Conservation (phyloP, 2,888 invertebrate species). For the Endomychus coccineus region DNA sequence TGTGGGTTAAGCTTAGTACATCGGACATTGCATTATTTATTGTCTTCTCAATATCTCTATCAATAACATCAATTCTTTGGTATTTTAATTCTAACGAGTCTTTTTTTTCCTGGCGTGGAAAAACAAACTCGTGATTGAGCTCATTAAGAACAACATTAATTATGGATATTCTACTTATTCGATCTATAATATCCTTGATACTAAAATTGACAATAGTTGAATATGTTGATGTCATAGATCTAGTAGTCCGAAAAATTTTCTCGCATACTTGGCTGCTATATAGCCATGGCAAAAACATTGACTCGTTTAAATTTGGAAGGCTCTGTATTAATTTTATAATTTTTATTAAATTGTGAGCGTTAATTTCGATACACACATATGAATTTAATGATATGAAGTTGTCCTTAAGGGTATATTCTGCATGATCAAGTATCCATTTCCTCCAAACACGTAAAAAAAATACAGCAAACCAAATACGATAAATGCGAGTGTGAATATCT, state of each 20-base stretch:
- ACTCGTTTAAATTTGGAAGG: slow-evolving; percentile 1
- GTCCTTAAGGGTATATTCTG: slow-evolving; percentile 4
- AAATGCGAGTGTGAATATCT: slow-evolving; percentile 1
- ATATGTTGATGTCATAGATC: slow-evolving; percentile 14
- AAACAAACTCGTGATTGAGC: slow-evolving; percentile 2
- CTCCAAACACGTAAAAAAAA: slow-evolving; percentile 11
- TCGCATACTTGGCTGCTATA: slow-evolving; percentile 12
- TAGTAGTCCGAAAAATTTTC: slow-evolving; percentile 10
- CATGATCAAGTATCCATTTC: slow-evolving; percentile 2
- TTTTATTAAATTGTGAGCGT: slow-evolving; percentile 2
- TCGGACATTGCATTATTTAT: background rate
- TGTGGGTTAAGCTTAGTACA: background rate
- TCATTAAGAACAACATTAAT: slow-evolving; percentile 2
- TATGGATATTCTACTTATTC: slow-evolving; percentile 11
- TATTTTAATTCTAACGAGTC: no score
- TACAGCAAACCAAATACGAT: slow-evolving; percentile 9
- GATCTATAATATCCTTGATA: slow-evolving; percentile 9
- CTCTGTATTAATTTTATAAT: background rate
- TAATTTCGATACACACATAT: slow-evolving; percentile 11
- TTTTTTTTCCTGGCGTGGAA: no score
- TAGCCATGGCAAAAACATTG: slow-evolving; percentile 1
- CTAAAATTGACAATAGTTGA: slow-evolving; percentile 13
- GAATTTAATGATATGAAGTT: slow-evolving; percentile 9
- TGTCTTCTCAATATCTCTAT: slow-evolving; percentile 1
- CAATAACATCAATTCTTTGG: no score